Base-by-base conservation (phyloP, 1,140 invertebrate species). In the Monomorium pharaonis region DNA sequence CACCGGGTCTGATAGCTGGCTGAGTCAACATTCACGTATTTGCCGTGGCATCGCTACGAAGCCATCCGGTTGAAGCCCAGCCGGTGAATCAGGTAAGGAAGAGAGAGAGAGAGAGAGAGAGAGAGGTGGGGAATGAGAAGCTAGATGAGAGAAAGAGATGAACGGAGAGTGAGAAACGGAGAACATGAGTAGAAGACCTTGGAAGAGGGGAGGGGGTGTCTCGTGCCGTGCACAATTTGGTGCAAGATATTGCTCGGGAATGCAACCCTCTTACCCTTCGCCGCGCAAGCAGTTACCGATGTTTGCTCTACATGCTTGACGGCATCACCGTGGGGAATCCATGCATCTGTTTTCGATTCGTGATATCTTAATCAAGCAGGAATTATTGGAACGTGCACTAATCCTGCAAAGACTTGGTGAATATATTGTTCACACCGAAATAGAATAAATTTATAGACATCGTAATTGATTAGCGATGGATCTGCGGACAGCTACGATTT, bases 1-100 rank as follows among this genome's bases (percentile, higher is more conserved):
- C 88, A 86, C 76, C 56, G 86, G 86, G 88, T 93, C 91, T 92
- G 91, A 93, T 92, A 93, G 92, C 92, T 92, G 87, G 85, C 89
- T 94, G 90, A 92, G 90, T 92, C 92, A 94, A 93, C 92, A 92
- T 88, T 89, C 88, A 81, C 58, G 84, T 93, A 93, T 93, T 94
- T 94, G 91, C 91, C 85, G 88, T 90, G 87, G 87, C 86, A 89
- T 90, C 84, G 84, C 88, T 78, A 74, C 86, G 89, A 89, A 91
- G 84, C 87, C 89, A 92, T 93, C 85, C 81, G 78, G 87, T 88
- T 89, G 78, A 91, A 92, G 90, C 90, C 86, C 84, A 88, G 85
- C 86, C 76, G 77, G 84, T 67, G 84, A 87, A 87, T 63, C 89
- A 42, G 44, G 76, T 72, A 27, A 56, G 58, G 27, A 44, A 65